These are phyloP conservation scores for Narcine bancroftii DNA, from an alignment of 2,113 vertebrate genomes.

Conservation along the genomic window DNA sequence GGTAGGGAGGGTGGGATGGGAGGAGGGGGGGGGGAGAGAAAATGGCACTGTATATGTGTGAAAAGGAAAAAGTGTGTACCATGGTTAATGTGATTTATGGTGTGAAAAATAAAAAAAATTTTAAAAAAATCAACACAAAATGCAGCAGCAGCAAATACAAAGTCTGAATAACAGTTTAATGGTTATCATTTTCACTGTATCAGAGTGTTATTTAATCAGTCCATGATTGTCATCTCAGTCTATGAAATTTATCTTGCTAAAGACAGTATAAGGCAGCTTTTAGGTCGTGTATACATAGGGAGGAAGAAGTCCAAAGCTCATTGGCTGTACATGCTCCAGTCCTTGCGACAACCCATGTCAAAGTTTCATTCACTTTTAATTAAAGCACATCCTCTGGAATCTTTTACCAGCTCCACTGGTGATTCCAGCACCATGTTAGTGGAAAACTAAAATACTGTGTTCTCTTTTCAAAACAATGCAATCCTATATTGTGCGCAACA, in stretches of 20 bases:
- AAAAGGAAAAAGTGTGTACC: too few species aligned
- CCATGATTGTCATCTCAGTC: slow-evolving; percentile 53
- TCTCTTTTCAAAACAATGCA: neutral
- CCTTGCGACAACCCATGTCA: slow-evolving; percentile 60
- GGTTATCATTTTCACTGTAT: slow-evolving; percentile 57
- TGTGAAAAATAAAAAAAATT: too few species aligned
- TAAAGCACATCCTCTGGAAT: slow-evolving; percentile 37
- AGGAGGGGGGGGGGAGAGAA: too few species aligned
- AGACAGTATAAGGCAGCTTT: slow-evolving; percentile 49
- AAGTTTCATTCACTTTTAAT: slow-evolving; percentile 60
- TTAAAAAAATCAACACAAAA: slow-evolving; percentile 54
- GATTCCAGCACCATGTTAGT: neutral
- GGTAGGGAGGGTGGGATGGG: too few species aligned
- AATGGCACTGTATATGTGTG: too few species aligned
- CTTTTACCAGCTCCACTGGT: neutral
- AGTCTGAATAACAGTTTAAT: slow-evolving; percentile 56
- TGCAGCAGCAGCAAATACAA: too few species aligned
- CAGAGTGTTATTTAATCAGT: slow-evolving; percentile 51
- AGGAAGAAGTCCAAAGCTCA: slow-evolving; percentile 51
- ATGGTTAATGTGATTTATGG: too few species aligned
- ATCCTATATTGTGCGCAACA: neutral
- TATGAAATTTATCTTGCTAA: slow-evolving; percentile 46
- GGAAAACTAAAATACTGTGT: neutral
- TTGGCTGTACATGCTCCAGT: slow-evolving; percentile 58
- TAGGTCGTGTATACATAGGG: slow-evolving; percentile 54